A percentile compares a stretch with the other conserved stretches of the same genome.
These are phyloP conservation scores for Rattus rattus DNA, from an alignment of 2,113 vertebrate genomes.

Conservation along the genomic window DNA sequence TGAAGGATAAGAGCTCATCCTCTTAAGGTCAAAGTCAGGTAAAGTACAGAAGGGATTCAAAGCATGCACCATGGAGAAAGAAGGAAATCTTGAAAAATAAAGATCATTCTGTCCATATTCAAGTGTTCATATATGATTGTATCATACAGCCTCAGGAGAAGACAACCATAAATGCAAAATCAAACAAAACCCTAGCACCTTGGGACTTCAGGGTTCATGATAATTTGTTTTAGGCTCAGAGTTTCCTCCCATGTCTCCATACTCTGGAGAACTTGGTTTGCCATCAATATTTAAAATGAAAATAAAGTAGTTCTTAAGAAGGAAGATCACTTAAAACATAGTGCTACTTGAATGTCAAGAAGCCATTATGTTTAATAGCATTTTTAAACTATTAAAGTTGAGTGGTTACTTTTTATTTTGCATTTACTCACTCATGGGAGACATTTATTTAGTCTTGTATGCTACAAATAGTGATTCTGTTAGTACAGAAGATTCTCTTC, in stretches of 20 bases:
- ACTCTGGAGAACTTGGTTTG: constrained; percentile 82
- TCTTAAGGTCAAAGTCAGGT: constrained; percentile 16
- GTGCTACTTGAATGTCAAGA: constrained; percentile 87
- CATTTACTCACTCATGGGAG: constrained; percentile 91
- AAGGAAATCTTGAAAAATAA: constrained; percentile 44
- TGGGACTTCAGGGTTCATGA: constrained; percentile 56
- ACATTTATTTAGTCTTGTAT: constrained; percentile 89
- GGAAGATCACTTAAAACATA: constrained; percentile 89
- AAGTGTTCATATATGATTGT: constrained; percentile 61
- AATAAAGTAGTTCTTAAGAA: constrained; percentile 90
- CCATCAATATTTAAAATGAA: constrained; percentile 90
- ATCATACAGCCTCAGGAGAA: constrained; percentile 63
- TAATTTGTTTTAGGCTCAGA: constrained; percentile 82
- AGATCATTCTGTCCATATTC: constrained; percentile 67
- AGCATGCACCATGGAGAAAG: background rate
- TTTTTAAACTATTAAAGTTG: constrained; percentile 91
- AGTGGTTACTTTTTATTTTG: constrained; percentile 93
- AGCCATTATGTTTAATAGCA: constrained; percentile 91
- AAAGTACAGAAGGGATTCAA: background rate
- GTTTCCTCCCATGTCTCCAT: constrained; percentile 76
- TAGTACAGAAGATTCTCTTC: constrained; percentile 85
- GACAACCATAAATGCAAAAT: constrained; percentile 60
- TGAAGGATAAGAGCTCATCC: background rate
- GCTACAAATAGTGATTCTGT: constrained; percentile 88
- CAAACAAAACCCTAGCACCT: constrained; percentile 49